Evolutionary conservation across 1,140 invertebrate genomes (phyloP).

Genomic region (Daktulosphaira vitifoliae): DNA sequence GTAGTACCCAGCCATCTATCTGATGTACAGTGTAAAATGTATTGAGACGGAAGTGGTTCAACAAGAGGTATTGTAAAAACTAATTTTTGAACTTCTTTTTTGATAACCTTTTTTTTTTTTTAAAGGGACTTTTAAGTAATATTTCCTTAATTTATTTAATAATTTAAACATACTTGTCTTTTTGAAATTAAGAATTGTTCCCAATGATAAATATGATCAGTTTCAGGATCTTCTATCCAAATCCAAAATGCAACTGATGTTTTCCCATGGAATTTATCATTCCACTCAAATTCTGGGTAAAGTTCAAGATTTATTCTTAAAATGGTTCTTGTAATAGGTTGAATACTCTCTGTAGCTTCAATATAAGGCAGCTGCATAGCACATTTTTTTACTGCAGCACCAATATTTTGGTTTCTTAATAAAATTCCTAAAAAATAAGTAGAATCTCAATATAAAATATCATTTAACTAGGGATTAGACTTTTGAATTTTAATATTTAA

Average conservation of each 20-base stretch:
- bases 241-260: constrained; percentile 89
- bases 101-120: constrained; percentile 47
- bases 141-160: too few relatives aligned
- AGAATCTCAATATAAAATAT: background rate
- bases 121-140: background rate
- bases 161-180: constrained; percentile 59
- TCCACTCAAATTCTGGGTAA: constrained; percentile 81
- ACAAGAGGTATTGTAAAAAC: constrained; percentile 92
- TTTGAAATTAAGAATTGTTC: constrained; percentile 85
- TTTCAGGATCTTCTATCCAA: constrained; percentile 94
- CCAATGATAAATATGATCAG: constrained; percentile 90
- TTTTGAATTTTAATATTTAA: constrained; percentile 9
- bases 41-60: constrained; percentile 85
- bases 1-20: constrained; percentile 87
- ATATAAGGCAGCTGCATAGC: constrained; percentile 77
- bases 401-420: constrained; percentile 68
- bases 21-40: constrained; percentile 77
- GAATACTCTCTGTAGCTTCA: constrained; percentile 71
- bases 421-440: constrained; percentile 49
- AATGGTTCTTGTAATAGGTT: constrained; percentile 91
- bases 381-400: constrained; percentile 68
- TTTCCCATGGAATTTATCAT: constrained; percentile 80
- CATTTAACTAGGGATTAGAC: background rate
- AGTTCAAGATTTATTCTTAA: constrained; percentile 78
- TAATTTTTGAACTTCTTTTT: constrained; percentile 67